Percentiles rank a stretch among this genome's conserved stretches.
Conservation (phyloP, 2,888 invertebrate genomes). For the Clunio marinus region DNA sequence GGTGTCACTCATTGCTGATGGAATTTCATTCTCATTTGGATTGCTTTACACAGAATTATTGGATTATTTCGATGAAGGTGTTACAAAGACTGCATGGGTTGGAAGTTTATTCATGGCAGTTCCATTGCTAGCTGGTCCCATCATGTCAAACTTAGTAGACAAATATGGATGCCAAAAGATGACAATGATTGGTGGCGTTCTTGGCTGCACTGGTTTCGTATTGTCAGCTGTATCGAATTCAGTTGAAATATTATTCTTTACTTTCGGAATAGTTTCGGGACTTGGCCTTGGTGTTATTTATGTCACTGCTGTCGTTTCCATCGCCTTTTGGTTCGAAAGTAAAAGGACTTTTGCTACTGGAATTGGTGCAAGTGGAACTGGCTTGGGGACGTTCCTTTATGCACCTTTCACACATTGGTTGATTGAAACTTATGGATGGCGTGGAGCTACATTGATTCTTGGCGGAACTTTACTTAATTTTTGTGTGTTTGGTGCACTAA, state of each 20-base stretch:
- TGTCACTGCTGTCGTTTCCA: constrained; percentile 84
- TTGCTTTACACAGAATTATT: constrained; percentile 79
- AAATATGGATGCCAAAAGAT: constrained; percentile 77
- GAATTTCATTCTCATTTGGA: constrained; percentile 90
- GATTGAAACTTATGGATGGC: constrained; percentile 77
- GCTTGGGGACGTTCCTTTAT: constrained; percentile 83
- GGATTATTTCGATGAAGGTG: constrained; percentile 72
- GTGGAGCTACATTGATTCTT: constrained; percentile 74
- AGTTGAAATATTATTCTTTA: constrained; percentile 74
- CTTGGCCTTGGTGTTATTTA: constrained; percentile 79
- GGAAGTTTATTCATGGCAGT: constrained; percentile 86
- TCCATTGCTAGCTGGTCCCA: constrained; percentile 77
- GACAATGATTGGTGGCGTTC: constrained; percentile 69
- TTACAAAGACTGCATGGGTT: constrained; percentile 84
- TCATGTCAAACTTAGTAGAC: constrained; percentile 80
- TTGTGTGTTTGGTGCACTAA: constrained; percentile 78
- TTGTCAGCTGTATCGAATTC: constrained; percentile 66
- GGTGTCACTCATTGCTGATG: constrained; percentile 87
- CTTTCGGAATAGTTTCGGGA: constrained; percentile 80
- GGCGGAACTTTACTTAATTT: constrained; percentile 80
- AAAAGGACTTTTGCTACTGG: constrained; percentile 81
- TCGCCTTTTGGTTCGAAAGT: constrained; percentile 90
- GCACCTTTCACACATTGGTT: constrained; percentile 79
- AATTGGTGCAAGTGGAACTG: constrained; percentile 82
- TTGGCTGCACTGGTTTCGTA: constrained; percentile 72